A percentile compares a stretch with the other conserved stretches of the same genome.
Conservation (phyloP, 1,140 invertebrate species). For the Lasioglossum albipes region DNA sequence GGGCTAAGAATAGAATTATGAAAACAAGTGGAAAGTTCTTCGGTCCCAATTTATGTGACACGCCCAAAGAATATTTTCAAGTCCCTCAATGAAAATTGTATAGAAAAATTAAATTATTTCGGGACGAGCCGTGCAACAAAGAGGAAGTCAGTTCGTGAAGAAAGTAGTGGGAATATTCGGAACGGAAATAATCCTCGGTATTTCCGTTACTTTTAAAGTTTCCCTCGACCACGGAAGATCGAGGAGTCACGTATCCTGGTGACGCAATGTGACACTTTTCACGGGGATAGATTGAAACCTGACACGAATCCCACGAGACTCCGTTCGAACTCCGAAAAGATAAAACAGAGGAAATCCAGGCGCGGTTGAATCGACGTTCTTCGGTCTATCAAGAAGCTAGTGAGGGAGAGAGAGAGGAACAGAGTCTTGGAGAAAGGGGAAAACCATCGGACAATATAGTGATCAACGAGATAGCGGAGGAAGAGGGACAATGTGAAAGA, state of each 20-base stretch:
- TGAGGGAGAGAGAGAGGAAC: neutral
- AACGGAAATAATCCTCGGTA: no score
- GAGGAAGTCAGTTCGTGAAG: no score
- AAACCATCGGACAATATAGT: slow-evolving; percentile 2
- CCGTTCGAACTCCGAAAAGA: neutral
- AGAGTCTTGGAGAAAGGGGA: neutral
- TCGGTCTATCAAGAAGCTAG: neutral
- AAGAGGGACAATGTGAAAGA: neutral
- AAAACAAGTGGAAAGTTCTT: no score
- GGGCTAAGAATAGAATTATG: no score
- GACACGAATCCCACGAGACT: neutral
- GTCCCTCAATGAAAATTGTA: no score
- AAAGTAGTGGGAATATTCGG: no score
- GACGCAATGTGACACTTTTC: slow-evolving; percentile 9
- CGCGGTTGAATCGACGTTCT: neutral
- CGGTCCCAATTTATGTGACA: no score
- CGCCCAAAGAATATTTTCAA: no score
- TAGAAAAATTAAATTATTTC: no score
- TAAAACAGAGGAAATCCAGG: neutral
- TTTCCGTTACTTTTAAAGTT: neutral
- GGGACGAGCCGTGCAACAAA: no score
- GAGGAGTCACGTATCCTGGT: neutral
- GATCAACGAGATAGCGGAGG: neutral
- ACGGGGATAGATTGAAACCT: neutral
- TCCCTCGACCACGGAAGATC: neutral